Evolutionary conservation across 92 coral and sea anemone genomes (phyloP).

Genomic region (Siderastrea radians): DNA sequence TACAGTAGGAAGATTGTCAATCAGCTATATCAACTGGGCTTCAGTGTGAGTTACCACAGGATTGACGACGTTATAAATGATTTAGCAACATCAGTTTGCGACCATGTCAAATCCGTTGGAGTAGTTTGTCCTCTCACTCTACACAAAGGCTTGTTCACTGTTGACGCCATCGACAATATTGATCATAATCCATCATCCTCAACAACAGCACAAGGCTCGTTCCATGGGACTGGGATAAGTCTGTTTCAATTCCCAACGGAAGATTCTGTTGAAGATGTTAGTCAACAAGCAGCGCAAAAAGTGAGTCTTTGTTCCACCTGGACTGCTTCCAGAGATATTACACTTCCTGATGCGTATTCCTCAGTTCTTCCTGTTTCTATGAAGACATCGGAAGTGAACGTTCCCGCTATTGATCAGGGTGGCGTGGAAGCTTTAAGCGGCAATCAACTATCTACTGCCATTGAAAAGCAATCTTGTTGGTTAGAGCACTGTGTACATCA

Average conservation of each 20-base stretch:
- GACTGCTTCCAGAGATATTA: conserved; percentile 23
- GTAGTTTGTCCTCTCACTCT: conserved; percentile 52
- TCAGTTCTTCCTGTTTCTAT: conserved; percentile 35
- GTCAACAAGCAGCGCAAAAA: background rate
- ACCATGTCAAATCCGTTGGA: conserved; percentile 25
- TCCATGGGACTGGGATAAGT: conserved; percentile 59
- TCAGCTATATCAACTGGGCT: conserved; percentile 23
- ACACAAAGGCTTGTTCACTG: conserved; percentile 36
- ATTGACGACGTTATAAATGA: conserved; percentile 11
- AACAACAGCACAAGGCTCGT: conserved; percentile 52
- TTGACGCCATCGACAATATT: conserved; percentile 51
- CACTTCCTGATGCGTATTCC: conserved; percentile 42
- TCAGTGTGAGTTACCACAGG: conserved; percentile 27
- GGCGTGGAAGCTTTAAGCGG: background rate
- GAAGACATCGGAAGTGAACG: conserved; percentile 1
- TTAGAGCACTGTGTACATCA: background rate
- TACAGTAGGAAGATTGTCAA: conserved; percentile 33
- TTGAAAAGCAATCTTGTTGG: background rate
- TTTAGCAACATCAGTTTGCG: conserved; percentile 46
- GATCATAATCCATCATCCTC: conserved; percentile 63
- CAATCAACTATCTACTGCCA: background rate
- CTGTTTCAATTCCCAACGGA: conserved; percentile 44
- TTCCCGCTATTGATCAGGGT: background rate
- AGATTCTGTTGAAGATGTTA: background rate
- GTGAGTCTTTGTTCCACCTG: conserved; percentile 22